Conservation (phyloP, 2,888 invertebrate genomes). For the Yponomeuta cagnagella region DNA sequence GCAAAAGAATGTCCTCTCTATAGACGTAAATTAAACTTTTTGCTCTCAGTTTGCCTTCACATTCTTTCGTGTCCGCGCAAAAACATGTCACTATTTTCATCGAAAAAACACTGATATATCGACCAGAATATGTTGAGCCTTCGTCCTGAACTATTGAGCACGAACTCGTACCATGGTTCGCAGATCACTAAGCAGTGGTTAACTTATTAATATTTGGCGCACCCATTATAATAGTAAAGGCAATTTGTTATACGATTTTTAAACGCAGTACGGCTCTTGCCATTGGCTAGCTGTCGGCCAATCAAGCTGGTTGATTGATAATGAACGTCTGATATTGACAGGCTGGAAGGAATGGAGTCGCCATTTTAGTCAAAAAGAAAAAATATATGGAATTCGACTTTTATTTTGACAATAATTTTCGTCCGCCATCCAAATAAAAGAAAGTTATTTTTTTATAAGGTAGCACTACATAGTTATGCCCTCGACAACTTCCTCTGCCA, state of each 20-base stretch:
- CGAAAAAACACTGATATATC: not conserved
- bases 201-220: conserved; percentile 31
- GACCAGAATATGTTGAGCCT: not conserved
- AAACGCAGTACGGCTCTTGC: conserved; percentile 35
- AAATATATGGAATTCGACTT: no score
- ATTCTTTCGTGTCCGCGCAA: not conserved
- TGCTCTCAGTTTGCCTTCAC: not conserved
- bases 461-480: no score
- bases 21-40: not conserved
- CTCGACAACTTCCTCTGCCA: no score
- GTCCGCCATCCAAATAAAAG: no score
- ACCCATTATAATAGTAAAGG: conserved; percentile 17
- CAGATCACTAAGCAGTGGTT: not conserved
- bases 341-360: conserved; percentile 38
- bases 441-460: no score
- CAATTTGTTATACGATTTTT: conserved; percentile 40
- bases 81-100: not conserved
- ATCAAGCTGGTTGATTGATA: conserved; percentile 49
- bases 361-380: conserved; percentile 2
- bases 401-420: no score
- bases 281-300: conserved; percentile 54
- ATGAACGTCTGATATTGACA: conserved; percentile 38
- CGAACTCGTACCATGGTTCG: not conserved
- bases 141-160: not conserved
- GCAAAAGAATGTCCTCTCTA: not conserved